A percentile compares a stretch with the other conserved stretches of the same genome.
phyloP scores from a whole-genome alignment of 2,888 invertebrate species.

The Cantharis flavilabris region DNA sequence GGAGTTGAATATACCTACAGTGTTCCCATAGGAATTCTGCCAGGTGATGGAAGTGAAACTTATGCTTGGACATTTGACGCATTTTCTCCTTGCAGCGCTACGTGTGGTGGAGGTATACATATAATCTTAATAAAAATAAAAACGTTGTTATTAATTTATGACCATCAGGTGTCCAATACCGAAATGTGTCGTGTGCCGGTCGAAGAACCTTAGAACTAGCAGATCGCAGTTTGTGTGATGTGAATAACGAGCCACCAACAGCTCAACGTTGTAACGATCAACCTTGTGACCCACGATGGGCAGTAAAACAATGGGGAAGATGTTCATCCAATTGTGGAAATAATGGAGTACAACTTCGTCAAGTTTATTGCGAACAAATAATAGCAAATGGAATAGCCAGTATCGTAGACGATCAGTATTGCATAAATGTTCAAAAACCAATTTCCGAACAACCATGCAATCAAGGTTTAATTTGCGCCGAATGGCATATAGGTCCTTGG shows the following conservation, averaged over 20 bases:
- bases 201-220: conserved; percentile 72
- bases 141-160: not conserved
- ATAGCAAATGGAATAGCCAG: conserved; percentile 72
- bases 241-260: conserved; percentile 70
- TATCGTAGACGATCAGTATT: conserved; percentile 75
- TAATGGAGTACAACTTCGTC: conserved; percentile 70
- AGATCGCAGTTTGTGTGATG: conserved; percentile 79
- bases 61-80: conserved; percentile 84
- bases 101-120: conserved; percentile 86
- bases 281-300: conserved; percentile 83
- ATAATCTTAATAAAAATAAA: not conserved
- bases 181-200: conserved; percentile 81
- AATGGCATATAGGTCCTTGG: conserved; percentile 90
- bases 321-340: conserved; percentile 84
- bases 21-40: conserved; percentile 72
- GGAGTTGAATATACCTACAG: conserved; percentile 91
- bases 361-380: conserved; percentile 80
- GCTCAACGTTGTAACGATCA: conserved; percentile 74
- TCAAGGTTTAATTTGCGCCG: conserved; percentile 76
- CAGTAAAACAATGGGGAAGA: conserved; percentile 74
- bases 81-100: conserved; percentile 80
- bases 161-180: conserved; percentile 68
- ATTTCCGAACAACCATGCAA: conserved; percentile 74
- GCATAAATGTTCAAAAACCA: conserved; percentile 72
- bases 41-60: conserved; percentile 68